Base-by-base conservation (phyloP, 2,888 invertebrate species). In the Suillia variegata region DNA sequence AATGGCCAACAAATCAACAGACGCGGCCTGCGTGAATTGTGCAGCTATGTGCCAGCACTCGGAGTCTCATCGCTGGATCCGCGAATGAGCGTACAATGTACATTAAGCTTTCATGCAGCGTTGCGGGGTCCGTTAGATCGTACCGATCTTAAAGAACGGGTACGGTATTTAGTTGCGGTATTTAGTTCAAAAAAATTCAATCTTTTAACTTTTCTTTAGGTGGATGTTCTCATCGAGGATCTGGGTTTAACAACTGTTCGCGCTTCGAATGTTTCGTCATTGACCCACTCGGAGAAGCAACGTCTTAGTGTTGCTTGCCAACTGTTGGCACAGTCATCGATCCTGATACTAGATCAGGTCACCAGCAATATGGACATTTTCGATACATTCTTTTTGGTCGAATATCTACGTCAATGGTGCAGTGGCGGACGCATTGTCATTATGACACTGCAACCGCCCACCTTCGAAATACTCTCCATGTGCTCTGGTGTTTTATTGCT, bases 381-480 rank as follows among this genome's bases (percentile, higher is more conserved):
- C 73, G 97, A 97, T 76, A 94, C 96, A 0, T 97, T 96, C 82
- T 97, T 97, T 81, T 82, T 97, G 52, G 91, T 97, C 59, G 96
- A 97, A 80, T 97, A 96, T 80, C 83, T 97, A 67, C 87, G 96
- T 66, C 95, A 96, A 79, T 97, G 96, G 24, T 85, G 87, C 67
- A 86, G 87, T 38, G 88, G 84, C 54, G 89, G 92, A 1, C 85
- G 94, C 67, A 91, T 95, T 51, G 94, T 96, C 13, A 88, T 97
- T 48, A 87, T 97, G 83, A 96, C 96, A 0, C 83, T 96, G 26
- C 95, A 96, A 78, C 96, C 97, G 20, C 95, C 96, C 2, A 96
- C 96, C 1, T 95, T 95, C 76, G 96, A 97, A 82, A 96, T 97
- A 68, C 90, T 96, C 65, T 94, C 95, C 24, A 97, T 97, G 96